Evolutionary conservation across 1,140 invertebrate genomes (phyloP).

Genomic region (Drosophila nebulosa): DNA sequence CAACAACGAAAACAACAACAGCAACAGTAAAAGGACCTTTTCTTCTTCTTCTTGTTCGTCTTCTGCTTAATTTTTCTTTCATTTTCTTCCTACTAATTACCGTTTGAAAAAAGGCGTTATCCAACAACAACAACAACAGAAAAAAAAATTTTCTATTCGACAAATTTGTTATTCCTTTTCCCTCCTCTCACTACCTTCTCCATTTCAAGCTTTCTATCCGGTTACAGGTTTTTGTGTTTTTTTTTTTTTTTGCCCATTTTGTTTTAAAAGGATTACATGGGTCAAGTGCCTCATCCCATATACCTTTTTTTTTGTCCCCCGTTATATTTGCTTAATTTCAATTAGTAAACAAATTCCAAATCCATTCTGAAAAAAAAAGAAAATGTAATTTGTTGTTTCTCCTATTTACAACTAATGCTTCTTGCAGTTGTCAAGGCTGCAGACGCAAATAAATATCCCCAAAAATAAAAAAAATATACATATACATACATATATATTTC

Average conservation of each 20-base stretch:
- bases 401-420: conserved; percentile 62
- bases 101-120: conserved; percentile 17
- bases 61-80: background rate
- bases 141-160: conserved; percentile 57
- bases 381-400: conserved; percentile 41
- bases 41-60: background rate
- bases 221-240: conserved; percentile 11
- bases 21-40: background rate
- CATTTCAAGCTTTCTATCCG: conserved; percentile 10
- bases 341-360: conserved; percentile 78
- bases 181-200: conserved; percentile 9
- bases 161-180: conserved; percentile 72
- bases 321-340: conserved; percentile 72
- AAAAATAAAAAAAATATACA: too few relatives aligned
- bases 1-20: background rate
- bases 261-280: conserved; percentile 80
- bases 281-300: conserved; percentile 48
- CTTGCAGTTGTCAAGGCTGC: conserved; percentile 76
- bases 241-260: conserved; percentile 52
- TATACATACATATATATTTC: background rate
- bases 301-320: too few relatives aligned
- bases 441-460: conserved; percentile 32
- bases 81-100: conserved; percentile 69
- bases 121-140: conserved; percentile 16
- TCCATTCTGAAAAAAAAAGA: conserved; percentile 64